A percentile compares a stretch with the other conserved stretches of the same genome.
Evolutionary conservation across 92 coral and sea anemone genomes (phyloP).

Genomic region (Zoanthus sansibaricus): DNA sequence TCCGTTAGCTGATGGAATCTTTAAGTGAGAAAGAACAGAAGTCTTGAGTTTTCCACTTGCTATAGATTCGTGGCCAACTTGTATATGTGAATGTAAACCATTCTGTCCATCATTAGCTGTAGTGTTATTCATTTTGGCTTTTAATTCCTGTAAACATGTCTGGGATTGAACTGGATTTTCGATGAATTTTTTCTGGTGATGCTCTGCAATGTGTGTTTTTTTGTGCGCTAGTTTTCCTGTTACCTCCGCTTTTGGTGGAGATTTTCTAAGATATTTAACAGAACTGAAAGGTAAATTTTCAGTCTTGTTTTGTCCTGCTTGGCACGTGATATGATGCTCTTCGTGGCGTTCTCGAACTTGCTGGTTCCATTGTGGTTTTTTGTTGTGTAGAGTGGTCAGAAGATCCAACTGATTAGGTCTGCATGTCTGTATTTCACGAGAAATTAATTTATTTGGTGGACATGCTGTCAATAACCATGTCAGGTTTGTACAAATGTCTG

Average conservation of each 20-base stretch:
- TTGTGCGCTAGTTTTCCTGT: background rate
- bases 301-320: background rate
- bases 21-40: background rate
- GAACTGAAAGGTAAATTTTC: background rate
- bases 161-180: background rate
- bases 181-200: background rate
- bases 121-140: background rate
- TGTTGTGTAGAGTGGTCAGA: background rate
- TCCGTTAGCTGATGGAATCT: background rate
- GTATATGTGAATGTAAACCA: background rate
- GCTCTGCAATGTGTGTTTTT: too few relatives aligned
- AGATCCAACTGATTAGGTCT: background rate
- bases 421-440: background rate
- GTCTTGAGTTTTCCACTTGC: background rate
- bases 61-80: background rate
- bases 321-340: background rate
- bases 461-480: conserved; percentile 15
- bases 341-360: background rate
- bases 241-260: background rate
- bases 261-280: background rate
- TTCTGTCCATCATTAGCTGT: background rate
- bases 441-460: background rate
- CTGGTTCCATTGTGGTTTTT: background rate
- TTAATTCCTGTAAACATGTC: background rate
- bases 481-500: background rate